A percentile compares a stretch with the other conserved stretches of the same genome.
phyloP scores from a whole-genome alignment of 2,113 vertebrate species.

The Sminthopsis crassicaudata region DNA sequence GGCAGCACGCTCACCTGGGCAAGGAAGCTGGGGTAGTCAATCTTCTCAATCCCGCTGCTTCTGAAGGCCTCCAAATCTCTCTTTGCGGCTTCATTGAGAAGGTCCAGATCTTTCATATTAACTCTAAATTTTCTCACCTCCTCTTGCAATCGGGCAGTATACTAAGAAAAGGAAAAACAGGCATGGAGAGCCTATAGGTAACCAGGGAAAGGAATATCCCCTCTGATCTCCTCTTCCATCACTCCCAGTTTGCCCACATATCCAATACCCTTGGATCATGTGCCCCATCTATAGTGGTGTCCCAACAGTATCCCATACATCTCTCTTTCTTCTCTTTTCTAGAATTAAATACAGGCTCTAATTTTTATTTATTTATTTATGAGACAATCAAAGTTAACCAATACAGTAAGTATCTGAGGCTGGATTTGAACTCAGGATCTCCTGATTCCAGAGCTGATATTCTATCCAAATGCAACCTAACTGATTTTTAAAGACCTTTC shows the following conservation, averaged over 20 bases:
- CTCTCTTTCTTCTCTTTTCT: not conserved
- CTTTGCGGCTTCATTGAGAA: conserved; percentile 76
- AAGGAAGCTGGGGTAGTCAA: conserved; percentile 75
- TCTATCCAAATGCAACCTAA: no score
- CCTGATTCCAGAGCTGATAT: no score
- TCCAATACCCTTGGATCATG: not conserved
- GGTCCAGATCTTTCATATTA: conserved; percentile 48
- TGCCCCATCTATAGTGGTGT: not conserved
- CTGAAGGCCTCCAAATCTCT: conserved; percentile 80
- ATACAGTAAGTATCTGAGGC: no score
- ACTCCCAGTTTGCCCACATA: not conserved
- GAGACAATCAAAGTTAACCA: no score
- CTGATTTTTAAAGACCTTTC: not conserved
- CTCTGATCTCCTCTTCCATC: not conserved
- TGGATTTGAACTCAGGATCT: no score
- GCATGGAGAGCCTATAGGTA: not conserved
- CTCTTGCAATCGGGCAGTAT: conserved; percentile 69
- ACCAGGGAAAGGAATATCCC: not conserved
- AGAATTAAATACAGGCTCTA: not conserved
- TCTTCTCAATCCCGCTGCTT: conserved; percentile 68
- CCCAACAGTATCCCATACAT: not conserved
- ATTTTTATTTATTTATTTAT: no score
- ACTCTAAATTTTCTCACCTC: conserved; percentile 66
- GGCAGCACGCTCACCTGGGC: conserved; percentile 77
- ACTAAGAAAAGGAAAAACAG: conserved; percentile 70